Conservation (phyloP, 2,113 vertebrate species). For the Petrocephalus microphthalmus region DNA sequence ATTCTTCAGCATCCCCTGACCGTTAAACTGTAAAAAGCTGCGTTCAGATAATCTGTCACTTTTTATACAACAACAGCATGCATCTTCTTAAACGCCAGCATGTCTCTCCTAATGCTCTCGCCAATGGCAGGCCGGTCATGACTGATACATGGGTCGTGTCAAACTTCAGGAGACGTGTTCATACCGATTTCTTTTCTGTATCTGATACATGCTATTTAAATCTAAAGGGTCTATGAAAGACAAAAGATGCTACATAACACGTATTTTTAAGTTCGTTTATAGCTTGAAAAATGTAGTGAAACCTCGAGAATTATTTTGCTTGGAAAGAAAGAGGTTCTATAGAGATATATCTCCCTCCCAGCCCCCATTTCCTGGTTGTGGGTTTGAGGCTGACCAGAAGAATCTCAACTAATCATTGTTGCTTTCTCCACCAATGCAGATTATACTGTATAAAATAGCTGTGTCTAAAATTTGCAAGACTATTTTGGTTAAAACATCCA, state of each 20-base stretch:
- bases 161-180: conserved; percentile 1
- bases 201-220: not conserved
- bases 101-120: not conserved
- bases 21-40: conserved; percentile 23
- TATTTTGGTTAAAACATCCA: no score
- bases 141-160: conserved; percentile 9
- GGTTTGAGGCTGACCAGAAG: not conserved
- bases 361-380: no score
- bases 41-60: conserved; percentile 19
- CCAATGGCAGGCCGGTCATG: not conserved
- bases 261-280: not conserved
- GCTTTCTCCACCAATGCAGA: not conserved
- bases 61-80: conserved; percentile 22
- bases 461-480: not conserved
- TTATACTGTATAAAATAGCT: not conserved
- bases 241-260: not conserved
- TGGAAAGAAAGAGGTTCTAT: not conserved
- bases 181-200: not conserved
- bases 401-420: not conserved
- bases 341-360: not conserved
- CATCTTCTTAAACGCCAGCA: conserved; percentile 25
- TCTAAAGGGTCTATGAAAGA: not conserved
- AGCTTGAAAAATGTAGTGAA: not conserved
- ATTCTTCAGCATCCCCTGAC: conserved; percentile 20
- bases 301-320: not conserved